A percentile compares a stretch with the other conserved stretches of the same genome.
These are phyloP conservation scores for Yponomeuta evonymella DNA, from an alignment of 2,888 invertebrate genomes.

Conservation along the genomic window DNA sequence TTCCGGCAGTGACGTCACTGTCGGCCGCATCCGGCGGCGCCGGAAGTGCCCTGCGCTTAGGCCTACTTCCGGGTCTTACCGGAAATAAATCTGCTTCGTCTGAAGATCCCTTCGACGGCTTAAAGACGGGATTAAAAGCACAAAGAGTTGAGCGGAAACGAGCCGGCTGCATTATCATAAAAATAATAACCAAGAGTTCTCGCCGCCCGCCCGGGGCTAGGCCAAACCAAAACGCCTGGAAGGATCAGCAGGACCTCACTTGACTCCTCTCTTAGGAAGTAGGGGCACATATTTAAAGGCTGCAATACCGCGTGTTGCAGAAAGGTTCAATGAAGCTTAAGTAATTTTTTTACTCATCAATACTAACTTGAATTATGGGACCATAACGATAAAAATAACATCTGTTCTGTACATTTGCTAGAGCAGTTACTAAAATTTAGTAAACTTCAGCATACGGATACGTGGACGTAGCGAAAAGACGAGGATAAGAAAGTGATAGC, in stretches of 20 bases:
- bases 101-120: not conserved
- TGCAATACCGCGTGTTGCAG: no score
- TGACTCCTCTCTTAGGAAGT: not conserved
- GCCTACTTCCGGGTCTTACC: constrained; percentile 20
- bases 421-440: no score
- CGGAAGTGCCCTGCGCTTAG: constrained; percentile 20
- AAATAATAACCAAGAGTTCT: constrained; percentile 7
- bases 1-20: constrained; percentile 11
- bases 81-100: constrained; percentile 11
- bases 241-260: not conserved
- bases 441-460: no score
- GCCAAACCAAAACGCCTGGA: not conserved
- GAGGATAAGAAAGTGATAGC: no score
- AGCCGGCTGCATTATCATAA: constrained; percentile 7
- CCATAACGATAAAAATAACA: no score
- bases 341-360: no score
- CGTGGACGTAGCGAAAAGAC: no score
- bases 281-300: not conserved
- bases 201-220: not conserved
- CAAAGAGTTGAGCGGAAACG: constrained; percentile 10
- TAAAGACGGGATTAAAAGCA: not conserved
- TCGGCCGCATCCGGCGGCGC: not conserved
- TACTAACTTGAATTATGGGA: no score
- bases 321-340: no score
- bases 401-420: no score